Conservation (phyloP, 1,140 invertebrate species). For the Caerostris darwini region DNA sequence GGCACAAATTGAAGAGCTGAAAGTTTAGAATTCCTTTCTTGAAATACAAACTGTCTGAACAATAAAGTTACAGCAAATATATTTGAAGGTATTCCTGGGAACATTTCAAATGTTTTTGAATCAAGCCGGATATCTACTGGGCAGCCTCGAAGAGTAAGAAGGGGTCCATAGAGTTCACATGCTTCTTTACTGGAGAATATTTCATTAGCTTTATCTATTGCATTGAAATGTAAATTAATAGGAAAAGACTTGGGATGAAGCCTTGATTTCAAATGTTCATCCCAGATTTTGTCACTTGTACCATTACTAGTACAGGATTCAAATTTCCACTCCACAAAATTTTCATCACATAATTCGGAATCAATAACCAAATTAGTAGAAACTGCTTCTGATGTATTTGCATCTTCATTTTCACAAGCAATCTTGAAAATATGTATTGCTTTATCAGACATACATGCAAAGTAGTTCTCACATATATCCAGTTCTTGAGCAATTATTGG, state of each 20-base stretch:
- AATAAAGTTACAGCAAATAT: slow-evolving; percentile 73
- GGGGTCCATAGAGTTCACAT: slow-evolving; percentile 72
- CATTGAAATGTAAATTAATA: slow-evolving; percentile 78
- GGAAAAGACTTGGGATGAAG: slow-evolving; percentile 79
- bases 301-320: slow-evolving; percentile 63
- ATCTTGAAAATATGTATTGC: slow-evolving; percentile 82
- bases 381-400: background rate
- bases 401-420: slow-evolving; percentile 21
- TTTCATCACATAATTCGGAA: slow-evolving; percentile 67
- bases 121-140: slow-evolving; percentile 60
- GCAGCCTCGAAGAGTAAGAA: slow-evolving; percentile 62
- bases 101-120: slow-evolving; percentile 66
- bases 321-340: slow-evolving; percentile 78
- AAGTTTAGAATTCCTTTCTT: slow-evolving; percentile 68
- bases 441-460: slow-evolving; percentile 83
- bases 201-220: slow-evolving; percentile 76
- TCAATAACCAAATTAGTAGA: background rate
- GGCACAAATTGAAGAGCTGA: slow-evolving; percentile 71
- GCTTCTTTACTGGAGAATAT: slow-evolving; percentile 16
- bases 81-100: slow-evolving; percentile 44
- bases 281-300: slow-evolving; percentile 30
- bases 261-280: slow-evolving; percentile 56
- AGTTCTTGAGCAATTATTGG: slow-evolving; percentile 83
- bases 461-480: slow-evolving; percentile 85
- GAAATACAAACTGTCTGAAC: slow-evolving; percentile 72